Percentiles rank a stretch among this genome's conserved stretches.
phyloP scores from a whole-genome alignment of 53 echinoderm and acorn worm species.

The Mesocentrotus franciscanus region DNA sequence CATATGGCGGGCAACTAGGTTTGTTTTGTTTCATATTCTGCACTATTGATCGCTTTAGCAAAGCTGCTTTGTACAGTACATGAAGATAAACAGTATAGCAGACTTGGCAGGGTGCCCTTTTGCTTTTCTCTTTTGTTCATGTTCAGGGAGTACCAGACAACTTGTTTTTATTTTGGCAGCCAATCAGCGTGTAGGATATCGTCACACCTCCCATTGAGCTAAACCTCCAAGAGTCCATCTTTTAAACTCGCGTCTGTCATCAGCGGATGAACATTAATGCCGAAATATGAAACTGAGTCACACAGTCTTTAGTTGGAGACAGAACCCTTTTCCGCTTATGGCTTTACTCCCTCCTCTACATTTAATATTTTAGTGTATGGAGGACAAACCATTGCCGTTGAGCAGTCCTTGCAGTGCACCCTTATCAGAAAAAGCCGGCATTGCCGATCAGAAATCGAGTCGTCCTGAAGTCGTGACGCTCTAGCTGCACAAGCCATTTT shows the following conservation, averaged over 20 bases:
- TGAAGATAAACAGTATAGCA: background rate
- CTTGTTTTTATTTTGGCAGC: slow-evolving; percentile 29
- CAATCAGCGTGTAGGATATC: background rate
- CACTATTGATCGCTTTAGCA: slow-evolving; percentile 18
- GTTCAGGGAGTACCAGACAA: background rate
- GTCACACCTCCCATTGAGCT: slow-evolving; percentile 41
- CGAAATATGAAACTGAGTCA: slow-evolving; percentile 16
- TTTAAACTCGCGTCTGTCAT: background rate
- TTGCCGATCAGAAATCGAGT: background rate
- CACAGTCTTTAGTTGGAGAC: background rate
- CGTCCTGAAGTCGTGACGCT: too few relatives aligned
- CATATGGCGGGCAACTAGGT: slow-evolving; percentile 22
- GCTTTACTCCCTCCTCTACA: background rate
- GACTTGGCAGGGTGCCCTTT: slow-evolving; percentile 25
- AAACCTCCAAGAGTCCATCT: background rate
- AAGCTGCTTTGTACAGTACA: background rate
- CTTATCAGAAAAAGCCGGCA: background rate
- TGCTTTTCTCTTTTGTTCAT: background rate
- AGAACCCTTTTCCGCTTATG: background rate
- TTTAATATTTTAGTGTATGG: background rate
- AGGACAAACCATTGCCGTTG: background rate
- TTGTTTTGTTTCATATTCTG: slow-evolving; percentile 28
- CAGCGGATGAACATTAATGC: slow-evolving; percentile 13
- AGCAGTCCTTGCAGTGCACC: background rate
- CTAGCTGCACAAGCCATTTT: background rate